Evolutionary conservation across 2,797 vertebrate species (phyloP), one percentile per base, ranked within the genome.

Genomic region (Sebastes taczanowskii): DNA sequence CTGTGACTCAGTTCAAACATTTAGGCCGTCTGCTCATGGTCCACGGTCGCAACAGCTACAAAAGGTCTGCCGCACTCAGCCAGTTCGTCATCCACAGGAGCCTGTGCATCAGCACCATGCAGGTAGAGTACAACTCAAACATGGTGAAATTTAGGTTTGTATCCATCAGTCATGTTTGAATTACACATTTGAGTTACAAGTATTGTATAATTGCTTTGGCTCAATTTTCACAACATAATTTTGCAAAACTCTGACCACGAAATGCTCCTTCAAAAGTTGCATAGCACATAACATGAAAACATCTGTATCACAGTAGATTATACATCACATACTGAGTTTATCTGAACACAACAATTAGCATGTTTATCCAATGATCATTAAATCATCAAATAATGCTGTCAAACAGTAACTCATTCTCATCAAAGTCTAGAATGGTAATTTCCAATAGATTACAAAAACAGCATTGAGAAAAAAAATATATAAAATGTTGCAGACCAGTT

Each of bases 51-150:
- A 99, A 99, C 96, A 99, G 98, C 94, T 99, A 99, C 95, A 99
- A 99, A 85, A 94, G 98, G 7, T 98, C 98, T 0, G 98, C 98
- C 0, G 98, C 97, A 7, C 97, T 99, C 92, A 99, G 98, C 91
- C 98, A 99, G 95, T 99, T 99, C 10, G 98, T 99, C 78, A 99
- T 99, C 93, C 98, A 99, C 94, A 95, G 98, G 87, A 99, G 98
- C 91, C 93, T 99, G 65, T 99, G 98, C 91, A 99, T 99, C 93
- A 99, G 97, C 89, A 98, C 98, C 87, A 99, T 99, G 98, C 98
- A 99, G 98, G 98, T 99, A 95, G 67, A 58, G 22, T 13, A 1
- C 23, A n/a, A 5, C 55, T 27, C 0, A n/a, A 27, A 23, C 71
- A 25, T 1, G 18, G 29, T 52, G 73, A 7, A 2, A 1, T 62